Evolutionary conservation across 2,113 vertebrate genomes (phyloP).

Genomic region (Pelecanoides urinatrix): DNA sequence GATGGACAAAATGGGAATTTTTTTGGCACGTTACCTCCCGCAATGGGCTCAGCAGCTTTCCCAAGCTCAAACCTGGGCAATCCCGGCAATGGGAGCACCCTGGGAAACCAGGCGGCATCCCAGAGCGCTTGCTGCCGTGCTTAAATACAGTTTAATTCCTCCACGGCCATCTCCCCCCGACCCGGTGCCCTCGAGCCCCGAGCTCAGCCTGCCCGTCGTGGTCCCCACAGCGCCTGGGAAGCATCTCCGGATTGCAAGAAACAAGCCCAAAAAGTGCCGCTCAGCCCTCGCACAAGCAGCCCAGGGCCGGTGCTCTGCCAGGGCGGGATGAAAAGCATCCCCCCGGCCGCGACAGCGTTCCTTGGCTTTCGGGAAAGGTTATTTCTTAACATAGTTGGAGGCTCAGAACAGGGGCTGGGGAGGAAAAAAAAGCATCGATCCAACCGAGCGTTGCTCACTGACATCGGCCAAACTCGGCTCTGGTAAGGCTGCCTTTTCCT

Average conservation of each 20-base stretch:
- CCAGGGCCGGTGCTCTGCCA: background rate
- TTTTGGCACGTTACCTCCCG: rapidly evolving
- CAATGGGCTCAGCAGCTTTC: background rate
- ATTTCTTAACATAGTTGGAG: background rate
- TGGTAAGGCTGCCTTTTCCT: background rate
- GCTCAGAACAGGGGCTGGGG: background rate
- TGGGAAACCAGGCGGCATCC: background rate
- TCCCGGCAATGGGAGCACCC: background rate
- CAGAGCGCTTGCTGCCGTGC: rapidly evolving
- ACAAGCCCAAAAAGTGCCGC: background rate
- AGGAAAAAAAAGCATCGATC: background rate
- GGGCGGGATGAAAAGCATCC: background rate
- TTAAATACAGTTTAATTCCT: too few species aligned
- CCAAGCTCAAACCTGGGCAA: background rate
- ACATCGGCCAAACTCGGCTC: background rate
- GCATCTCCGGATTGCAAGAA: background rate
- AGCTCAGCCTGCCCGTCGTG: background rate
- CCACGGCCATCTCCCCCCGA: rapidly evolving
- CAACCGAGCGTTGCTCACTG: background rate
- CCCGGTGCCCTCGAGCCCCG: rapidly evolving
- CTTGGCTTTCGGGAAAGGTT: background rate
- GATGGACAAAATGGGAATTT: rapidly evolving
- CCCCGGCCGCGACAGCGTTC: rapidly evolving
- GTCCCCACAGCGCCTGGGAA: background rate
- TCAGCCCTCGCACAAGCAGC: background rate